Evolutionary conservation across 2,797 vertebrate genomes (phyloP).

Genomic region (Mus spretus): DNA sequence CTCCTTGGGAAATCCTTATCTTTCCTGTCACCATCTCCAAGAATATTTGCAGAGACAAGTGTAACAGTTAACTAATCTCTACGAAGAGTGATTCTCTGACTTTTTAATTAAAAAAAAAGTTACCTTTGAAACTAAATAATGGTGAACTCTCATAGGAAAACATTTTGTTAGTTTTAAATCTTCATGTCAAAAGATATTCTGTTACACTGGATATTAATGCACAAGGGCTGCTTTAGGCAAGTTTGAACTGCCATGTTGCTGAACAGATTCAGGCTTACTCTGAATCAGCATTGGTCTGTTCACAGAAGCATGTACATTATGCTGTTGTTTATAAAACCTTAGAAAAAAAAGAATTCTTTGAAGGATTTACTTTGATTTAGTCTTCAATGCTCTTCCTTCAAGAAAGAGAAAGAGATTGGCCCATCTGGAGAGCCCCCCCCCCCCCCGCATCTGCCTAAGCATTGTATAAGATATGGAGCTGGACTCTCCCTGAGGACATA

Average conservation of each 20-base stretch:
- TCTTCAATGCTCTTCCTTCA: conserved; percentile 13
- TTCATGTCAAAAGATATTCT: neutral
- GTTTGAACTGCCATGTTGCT: neutral
- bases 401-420: neutral
- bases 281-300: neutral
- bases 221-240: neutral
- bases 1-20: neutral
- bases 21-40: neutral
- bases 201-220: neutral
- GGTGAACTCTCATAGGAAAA: neutral
- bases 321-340: neutral
- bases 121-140: neutral
- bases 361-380: neutral
- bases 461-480: neutral
- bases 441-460: neutral
- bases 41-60: neutral
- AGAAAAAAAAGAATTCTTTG: neutral
- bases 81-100: neutral
- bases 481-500: neutral
- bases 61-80: neutral
- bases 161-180: neutral
- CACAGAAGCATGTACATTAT: neutral
- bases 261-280: neutral
- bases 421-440: neutral
- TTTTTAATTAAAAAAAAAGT: neutral